phyloP scores from a whole-genome alignment of 2,797 vertebrate genomes.

The Coreius guichenoti region DNA sequence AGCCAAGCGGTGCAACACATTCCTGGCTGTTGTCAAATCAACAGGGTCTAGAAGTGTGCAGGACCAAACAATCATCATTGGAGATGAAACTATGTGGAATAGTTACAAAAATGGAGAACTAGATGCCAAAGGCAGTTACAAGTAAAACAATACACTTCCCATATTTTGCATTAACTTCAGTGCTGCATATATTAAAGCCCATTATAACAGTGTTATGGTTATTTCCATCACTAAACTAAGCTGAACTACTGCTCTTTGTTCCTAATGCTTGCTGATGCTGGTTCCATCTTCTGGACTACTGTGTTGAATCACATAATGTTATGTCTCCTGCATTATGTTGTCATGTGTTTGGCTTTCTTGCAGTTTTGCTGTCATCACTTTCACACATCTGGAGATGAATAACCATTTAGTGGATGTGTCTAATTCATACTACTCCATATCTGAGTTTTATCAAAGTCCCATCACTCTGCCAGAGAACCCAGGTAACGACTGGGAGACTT shows the following conservation, averaged over 20 bases:
- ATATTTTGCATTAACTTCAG: neutral
- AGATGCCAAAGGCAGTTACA: constrained; percentile 57
- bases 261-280: neutral
- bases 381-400: constrained; percentile 60
- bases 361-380: constrained; percentile 74
- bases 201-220: neutral
- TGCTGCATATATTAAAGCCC: neutral
- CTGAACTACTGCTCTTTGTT: neutral
- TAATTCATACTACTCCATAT: constrained; percentile 54
- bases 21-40: constrained; percentile 67
- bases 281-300: neutral
- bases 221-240: constrained; percentile 24
- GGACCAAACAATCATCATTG: constrained; percentile 34
- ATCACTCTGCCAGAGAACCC: constrained; percentile 55
- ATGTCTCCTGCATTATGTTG: neutral
- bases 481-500: constrained; percentile 63
- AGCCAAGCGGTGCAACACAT: neutral
- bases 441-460: neutral
- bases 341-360: constrained; percentile 35
- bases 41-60: neutral
- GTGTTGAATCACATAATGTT: neutral
- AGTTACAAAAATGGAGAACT: constrained; percentile 71
- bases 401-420: neutral
- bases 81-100: constrained; percentile 17
- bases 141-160: constrained; percentile 62